These are phyloP conservation scores for Polyploca ridens DNA, from an alignment of 2,888 invertebrate species.

Conservation along the genomic window DNA sequence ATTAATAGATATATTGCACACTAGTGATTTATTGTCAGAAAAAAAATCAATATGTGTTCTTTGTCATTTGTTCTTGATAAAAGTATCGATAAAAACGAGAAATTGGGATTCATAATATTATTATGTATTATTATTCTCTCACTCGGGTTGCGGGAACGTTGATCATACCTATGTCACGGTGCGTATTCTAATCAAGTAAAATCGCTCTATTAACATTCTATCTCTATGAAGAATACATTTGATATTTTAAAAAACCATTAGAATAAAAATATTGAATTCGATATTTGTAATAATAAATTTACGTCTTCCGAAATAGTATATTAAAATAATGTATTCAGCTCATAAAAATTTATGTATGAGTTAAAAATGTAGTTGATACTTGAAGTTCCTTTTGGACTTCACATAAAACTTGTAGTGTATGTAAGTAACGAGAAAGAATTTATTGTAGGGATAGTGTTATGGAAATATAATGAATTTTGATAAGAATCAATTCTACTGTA, in stretches of 20 bases:
- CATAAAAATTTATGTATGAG: constrained; percentile 62
- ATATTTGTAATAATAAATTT: constrained; percentile 72
- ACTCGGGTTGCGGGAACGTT: too few relatives aligned
- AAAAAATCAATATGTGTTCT: too few relatives aligned
- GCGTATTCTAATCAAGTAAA: too few relatives aligned
- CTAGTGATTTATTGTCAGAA: too few relatives aligned
- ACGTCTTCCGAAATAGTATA: constrained; percentile 80
- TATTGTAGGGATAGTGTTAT: constrained; percentile 66
- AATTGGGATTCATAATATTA: too few relatives aligned
- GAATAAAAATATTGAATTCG: constrained; percentile 48
- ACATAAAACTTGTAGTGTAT: constrained; percentile 49
- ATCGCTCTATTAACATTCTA: too few relatives aligned
- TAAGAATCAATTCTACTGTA: constrained; percentile 50
- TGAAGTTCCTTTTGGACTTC: constrained; percentile 74
- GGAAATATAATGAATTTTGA: constrained; percentile 55
- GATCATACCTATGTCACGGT: too few relatives aligned
- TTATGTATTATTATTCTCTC: too few relatives aligned
- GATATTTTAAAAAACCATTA: constrained; percentile 42
- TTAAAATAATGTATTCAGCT: constrained; percentile 71
- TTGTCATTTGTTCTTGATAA: too few relatives aligned
- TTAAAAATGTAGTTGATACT: constrained; percentile 46
- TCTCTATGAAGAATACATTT: constrained; percentile 13
- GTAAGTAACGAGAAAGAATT: constrained; percentile 75
- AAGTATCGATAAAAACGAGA: too few relatives aligned
- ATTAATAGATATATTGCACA: too few relatives aligned